phyloP scores from a whole-genome alignment of 2,888 invertebrate genomes.

The Tupiocoris notatus region DNA sequence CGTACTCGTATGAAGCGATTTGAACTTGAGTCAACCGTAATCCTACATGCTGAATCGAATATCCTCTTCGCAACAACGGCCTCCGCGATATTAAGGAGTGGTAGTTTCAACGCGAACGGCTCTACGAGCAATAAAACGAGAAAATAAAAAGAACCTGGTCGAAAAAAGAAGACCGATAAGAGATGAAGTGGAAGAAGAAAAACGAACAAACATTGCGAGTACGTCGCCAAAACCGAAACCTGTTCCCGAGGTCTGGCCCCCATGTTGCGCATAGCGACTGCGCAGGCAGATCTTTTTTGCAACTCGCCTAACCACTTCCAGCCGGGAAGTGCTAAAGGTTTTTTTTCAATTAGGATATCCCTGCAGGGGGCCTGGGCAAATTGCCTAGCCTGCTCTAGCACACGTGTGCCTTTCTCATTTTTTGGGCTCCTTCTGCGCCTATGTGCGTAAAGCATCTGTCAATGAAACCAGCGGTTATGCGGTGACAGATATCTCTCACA shows the following conservation, averaged over 20 bases:
- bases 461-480: too few species aligned
- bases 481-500: too few species aligned
- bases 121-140: slow-evolving; percentile 15
- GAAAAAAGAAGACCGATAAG: background rate
- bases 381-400: background rate
- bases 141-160: slow-evolving; percentile 9
- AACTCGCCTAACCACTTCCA: slow-evolving; percentile 30
- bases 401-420: background rate
- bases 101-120: slow-evolving; percentile 25
- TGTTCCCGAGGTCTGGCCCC: background rate
- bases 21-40: background rate
- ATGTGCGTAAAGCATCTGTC: too few species aligned
- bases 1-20: background rate
- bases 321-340: slow-evolving; percentile 35
- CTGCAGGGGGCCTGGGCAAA: slow-evolving; percentile 31
- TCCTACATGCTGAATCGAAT: background rate
- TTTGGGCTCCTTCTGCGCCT: too few species aligned
- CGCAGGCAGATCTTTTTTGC: slow-evolving; percentile 30
- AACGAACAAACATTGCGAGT: slow-evolving; percentile 10
- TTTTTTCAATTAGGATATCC: slow-evolving; percentile 26
- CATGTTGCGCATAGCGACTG: background rate
- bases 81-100: slow-evolving; percentile 12
- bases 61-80: background rate
- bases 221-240: slow-evolving; percentile 30
- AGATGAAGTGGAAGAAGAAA: background rate